Base-by-base conservation (phyloP, 2,113 vertebrate genomes). In the Equus quagga region DNA sequence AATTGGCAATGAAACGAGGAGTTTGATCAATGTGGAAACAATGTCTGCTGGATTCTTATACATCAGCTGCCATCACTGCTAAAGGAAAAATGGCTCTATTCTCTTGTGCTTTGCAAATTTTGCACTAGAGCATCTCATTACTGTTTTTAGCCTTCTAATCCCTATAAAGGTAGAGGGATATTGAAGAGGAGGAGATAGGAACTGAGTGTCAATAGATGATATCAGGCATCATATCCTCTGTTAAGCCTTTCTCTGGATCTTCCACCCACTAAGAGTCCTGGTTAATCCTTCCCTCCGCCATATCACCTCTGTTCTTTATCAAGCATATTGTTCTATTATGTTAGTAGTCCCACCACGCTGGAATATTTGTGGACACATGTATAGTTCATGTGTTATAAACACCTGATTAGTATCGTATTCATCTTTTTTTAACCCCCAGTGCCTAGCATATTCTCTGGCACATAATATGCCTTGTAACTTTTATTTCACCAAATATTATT, bases 401-500 rank as follows among this genome's bases (percentile, higher is more conserved):
- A n/a, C 21, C 31, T 41, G 11, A n/a, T 28, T 69, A 94, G 54
- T 65, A 67, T 60, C 73, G 56, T 64, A 78, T 82, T 87, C 6
- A n/a, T 21, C 33, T 46, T 62, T 73, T 54, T 73, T 79, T 36
- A 33, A 86, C 73, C 14, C 15, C 11, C 14, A 49, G 14, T 81
- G 18, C 13, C 62, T 83, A 83, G 26, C 13, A 65, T 44, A 72
- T 54, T 92, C 49, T 89, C 76, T 95, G 28, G 23, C 51, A 95
- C 23, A 69, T 79, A 96, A 41, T 73, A 69, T 46, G 36, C 58
- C 36, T 54, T 41, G 90, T 9, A 64, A 5, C 81, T 87, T 96
- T 97, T 64, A 95, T 95, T 82, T 56, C 28, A 51, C 60, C 41
- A 78, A 78, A 84, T 72, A 80, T 76, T 89, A 95, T 89, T 89